Evolutionary conservation across 1,140 invertebrate species (phyloP), one percentile per base, ranked within the genome.

Genomic region (Periplaneta americana): DNA sequence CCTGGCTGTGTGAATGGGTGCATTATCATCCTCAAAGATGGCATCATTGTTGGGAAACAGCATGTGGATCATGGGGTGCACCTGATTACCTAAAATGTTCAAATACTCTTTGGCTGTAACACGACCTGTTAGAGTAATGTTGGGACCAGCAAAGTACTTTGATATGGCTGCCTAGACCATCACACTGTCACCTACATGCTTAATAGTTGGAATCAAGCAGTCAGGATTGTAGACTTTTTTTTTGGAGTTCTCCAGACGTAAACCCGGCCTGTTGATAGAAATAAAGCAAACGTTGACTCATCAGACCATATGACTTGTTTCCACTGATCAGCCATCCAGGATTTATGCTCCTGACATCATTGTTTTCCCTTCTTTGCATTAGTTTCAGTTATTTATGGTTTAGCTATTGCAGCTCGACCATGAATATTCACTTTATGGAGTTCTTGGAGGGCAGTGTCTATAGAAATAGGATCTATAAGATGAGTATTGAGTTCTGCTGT

Each of bases 171-270:
- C 77, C 34, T 34, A 78, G 22, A 78, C 13, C 33, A 2, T 36
- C 32, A 78, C 77, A 22, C 33, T 22, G 11, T 34, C 77, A 0
- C 77, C 77, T 3, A 0, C 77, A 35, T 78, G 74, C 28, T 75
- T 75, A 15, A n/a, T 28, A 10, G 22, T 75, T 75, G 74, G 74
- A 34, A 32, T 15, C 31, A 75, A 28, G 34, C 22, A 75, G 15
- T 75, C 31, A 4, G 34, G 74, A 75, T n/a, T 34, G 17, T 75
- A 75, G 9, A 17, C 8, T 75, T 10, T 28, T n/a, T n/a, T 28
- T 75, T 75, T 4, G 22, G 74, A 4, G 74, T 35, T 78, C 34
- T 78, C 77, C 77, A 78, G 15, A 78, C 77, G n/a, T 36, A 78
- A 78, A 78, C 33, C 17, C 77, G 33, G 0, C 77, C 33, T 28